A percentile compares a stretch with the other conserved stretches of the same genome.
phyloP scores from a whole-genome alignment of 1,140 invertebrate species.

The Nixonia krombeini region DNA sequence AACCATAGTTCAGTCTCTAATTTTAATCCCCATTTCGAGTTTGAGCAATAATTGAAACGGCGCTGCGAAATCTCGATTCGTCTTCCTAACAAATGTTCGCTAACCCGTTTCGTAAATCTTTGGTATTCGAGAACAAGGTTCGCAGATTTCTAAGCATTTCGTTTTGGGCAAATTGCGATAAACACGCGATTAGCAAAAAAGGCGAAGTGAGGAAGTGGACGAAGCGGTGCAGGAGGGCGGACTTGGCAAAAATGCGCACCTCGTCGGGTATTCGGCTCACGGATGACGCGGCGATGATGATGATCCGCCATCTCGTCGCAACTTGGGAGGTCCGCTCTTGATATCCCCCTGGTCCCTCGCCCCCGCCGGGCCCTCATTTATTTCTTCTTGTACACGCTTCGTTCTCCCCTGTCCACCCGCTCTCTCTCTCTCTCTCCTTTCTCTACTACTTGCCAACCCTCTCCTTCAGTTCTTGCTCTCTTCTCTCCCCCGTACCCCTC shows the following conservation, averaged over 20 bases:
- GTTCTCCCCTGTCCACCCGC: slow-evolving; percentile 40
- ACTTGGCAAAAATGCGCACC: slow-evolving; percentile 52
- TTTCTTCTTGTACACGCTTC: slow-evolving; percentile 68
- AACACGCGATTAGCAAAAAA: slow-evolving; percentile 19
- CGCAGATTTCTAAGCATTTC: too few relatives aligned
- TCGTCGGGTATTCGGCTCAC: slow-evolving; percentile 64
- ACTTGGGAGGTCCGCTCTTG: slow-evolving; percentile 73
- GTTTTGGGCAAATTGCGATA: too few relatives aligned
- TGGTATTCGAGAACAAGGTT: too few relatives aligned
- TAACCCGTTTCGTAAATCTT: too few relatives aligned
- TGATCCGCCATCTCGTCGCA: slow-evolving; percentile 71
- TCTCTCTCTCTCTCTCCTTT: slow-evolving; percentile 34
- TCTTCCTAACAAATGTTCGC: too few relatives aligned
- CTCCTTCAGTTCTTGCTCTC: slow-evolving; percentile 52
- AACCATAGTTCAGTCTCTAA: slow-evolving; percentile 43
- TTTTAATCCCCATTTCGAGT: slow-evolving; percentile 40
- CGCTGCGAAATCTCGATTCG: slow-evolving; percentile 22
- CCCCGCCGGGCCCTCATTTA: slow-evolving; percentile 50
- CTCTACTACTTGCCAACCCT: slow-evolving; percentile 53
- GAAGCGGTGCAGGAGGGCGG: slow-evolving; percentile 18
- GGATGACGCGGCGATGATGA: slow-evolving; percentile 70
- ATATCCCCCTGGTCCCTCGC: slow-evolving; percentile 58
- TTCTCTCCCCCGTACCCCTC: slow-evolving; percentile 26
- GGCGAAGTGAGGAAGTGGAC: not conserved
- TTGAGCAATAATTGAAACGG: slow-evolving; percentile 39